Percentiles rank a stretch among this genome's conserved stretches.
Evolutionary conservation across 2,888 invertebrate genomes (phyloP).

Genomic region (Pycnomerus fuliginosus): DNA sequence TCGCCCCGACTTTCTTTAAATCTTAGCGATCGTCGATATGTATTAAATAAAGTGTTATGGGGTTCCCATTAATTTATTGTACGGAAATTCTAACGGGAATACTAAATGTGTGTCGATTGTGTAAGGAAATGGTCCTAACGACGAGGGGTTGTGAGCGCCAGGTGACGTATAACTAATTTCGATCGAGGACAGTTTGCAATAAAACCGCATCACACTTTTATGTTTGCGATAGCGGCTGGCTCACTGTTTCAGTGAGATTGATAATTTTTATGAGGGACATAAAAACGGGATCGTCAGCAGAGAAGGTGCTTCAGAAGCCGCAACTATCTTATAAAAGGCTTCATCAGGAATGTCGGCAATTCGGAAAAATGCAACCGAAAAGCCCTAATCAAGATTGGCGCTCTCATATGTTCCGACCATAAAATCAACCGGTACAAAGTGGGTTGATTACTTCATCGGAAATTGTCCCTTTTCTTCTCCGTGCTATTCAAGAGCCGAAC

Average conservation of each 20-base stretch:
- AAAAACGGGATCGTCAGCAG: constrained; percentile 36
- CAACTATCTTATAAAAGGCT: constrained; percentile 37
- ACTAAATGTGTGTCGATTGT: too few relatives aligned
- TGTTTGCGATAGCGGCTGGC: constrained; percentile 39
- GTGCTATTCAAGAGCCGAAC: too few relatives aligned
- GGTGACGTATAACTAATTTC: constrained; percentile 15
- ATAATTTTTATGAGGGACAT: constrained; percentile 46
- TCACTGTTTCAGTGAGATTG: constrained; percentile 44
- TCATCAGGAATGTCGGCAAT: constrained; percentile 37
- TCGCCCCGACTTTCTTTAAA: too few relatives aligned
- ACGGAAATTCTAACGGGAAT: too few relatives aligned
- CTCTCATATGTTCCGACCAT: constrained; percentile 31
- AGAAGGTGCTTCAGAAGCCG: constrained; percentile 24
- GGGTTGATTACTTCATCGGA: too few relatives aligned
- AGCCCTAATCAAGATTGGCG: constrained; percentile 33
- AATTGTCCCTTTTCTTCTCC: too few relatives aligned
- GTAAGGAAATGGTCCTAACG: too few relatives aligned
- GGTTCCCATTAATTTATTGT: too few relatives aligned
- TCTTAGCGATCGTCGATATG: too few relatives aligned
- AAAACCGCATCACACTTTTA: constrained; percentile 40
- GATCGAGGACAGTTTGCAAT: too few relatives aligned
- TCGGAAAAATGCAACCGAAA: constrained; percentile 40
- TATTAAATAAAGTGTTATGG: too few relatives aligned
- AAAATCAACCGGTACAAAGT: constrained; percentile 33
- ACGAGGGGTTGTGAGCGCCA: too few relatives aligned